A percentile compares a stretch with the other conserved stretches of the same genome.
Evolutionary conservation across 2,113 vertebrate genomes (phyloP).

Genomic region (Indicator indicator): DNA sequence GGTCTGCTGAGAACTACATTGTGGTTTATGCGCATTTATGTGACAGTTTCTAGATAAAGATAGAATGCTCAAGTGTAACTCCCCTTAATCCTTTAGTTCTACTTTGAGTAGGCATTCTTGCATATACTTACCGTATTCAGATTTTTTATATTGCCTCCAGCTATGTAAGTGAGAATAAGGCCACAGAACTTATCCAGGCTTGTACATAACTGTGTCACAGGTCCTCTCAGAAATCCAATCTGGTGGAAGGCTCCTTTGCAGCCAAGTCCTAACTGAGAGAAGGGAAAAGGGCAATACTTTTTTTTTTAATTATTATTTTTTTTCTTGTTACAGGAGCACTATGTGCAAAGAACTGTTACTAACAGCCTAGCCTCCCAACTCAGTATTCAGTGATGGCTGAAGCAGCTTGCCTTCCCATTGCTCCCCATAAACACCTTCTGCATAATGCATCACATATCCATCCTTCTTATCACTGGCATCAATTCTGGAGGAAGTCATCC

Average conservation of each 20-base stretch:
- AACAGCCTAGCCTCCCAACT: neutral
- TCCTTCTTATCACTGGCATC: neutral
- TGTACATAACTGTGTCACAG: constrained; percentile 6
- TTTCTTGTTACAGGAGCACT: neutral
- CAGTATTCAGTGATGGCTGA: neutral
- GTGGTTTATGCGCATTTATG: fast-evolving
- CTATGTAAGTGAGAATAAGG: constrained; percentile 7
- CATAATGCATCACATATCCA: neutral
- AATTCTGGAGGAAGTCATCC: neutral
- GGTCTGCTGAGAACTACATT: neutral
- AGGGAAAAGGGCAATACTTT: neutral
- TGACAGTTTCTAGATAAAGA: neutral
- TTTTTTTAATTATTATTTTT: neutral
- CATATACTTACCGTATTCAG: neutral
- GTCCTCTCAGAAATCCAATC: neutral
- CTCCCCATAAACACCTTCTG: neutral
- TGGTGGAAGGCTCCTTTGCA: constrained; percentile 17
- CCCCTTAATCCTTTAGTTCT: neutral
- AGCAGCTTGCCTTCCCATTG: neutral
- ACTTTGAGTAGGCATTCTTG: neutral
- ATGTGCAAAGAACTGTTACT: neutral
- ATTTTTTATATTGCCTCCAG: constrained; percentile 43
- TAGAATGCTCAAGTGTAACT: neutral
- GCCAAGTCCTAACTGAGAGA: constrained; percentile 3
- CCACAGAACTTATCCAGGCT: constrained; percentile 39